Conservation (phyloP, 92 coral and sea anemone genomes). For the Heteractis magnifica region DNA sequence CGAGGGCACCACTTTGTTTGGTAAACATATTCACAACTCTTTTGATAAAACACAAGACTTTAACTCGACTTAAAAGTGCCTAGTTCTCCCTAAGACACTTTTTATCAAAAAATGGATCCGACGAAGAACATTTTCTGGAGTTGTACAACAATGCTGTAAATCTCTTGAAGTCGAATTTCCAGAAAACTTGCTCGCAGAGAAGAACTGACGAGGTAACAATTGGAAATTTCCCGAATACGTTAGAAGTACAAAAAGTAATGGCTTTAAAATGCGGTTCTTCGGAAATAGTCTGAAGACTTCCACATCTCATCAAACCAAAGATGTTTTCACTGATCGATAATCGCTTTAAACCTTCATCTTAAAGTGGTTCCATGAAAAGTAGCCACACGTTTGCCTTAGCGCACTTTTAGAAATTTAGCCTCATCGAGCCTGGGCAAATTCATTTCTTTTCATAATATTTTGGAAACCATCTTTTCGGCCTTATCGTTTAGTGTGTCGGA, state of each 20-base stretch:
- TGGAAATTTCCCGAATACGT: constrained; percentile 12
- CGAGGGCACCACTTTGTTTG: constrained; percentile 46
- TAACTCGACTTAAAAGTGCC: constrained; percentile 16
- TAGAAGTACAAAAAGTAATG: constrained; percentile 29
- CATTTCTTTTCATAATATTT: constrained; percentile 33
- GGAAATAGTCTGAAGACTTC: constrained; percentile 27
- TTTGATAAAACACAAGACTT: constrained; percentile 32
- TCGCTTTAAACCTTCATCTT: constrained; percentile 40
- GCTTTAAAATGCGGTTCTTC: constrained; percentile 33
- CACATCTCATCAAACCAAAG: constrained; percentile 26
- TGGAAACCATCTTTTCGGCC: constrained; percentile 12
- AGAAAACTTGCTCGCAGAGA: constrained; percentile 2
- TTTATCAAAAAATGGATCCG: neutral
- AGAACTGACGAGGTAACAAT: constrained; percentile 7
- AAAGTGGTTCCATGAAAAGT: constrained; percentile 34
- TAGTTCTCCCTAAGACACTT: neutral
- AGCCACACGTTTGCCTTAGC: constrained; percentile 25
- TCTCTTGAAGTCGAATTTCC: constrained; percentile 3
- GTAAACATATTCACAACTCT: constrained; percentile 57
- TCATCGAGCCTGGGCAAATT: constrained; percentile 13
- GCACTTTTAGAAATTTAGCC: constrained; percentile 5
- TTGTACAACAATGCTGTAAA: neutral
- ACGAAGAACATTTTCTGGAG: constrained; percentile 17
- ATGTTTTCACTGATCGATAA: constrained; percentile 39
- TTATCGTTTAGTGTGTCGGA: constrained; percentile 31